Percentiles rank a stretch among this genome's conserved stretches.
Conservation (phyloP, 2,797 vertebrate genomes). For the Poeciliopsis presidionis region DNA sequence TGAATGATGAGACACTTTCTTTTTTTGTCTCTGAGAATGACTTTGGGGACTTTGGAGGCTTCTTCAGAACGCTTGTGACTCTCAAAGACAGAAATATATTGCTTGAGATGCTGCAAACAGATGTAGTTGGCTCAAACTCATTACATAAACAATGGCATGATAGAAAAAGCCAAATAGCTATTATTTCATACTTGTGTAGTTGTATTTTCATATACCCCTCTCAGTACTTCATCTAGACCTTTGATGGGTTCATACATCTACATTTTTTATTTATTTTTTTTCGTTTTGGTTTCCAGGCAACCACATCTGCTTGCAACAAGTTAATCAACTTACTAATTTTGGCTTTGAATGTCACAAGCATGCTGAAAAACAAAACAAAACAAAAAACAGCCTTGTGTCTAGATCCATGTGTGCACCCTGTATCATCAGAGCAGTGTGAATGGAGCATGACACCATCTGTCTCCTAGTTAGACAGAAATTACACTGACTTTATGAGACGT, state of each 20-base stretch:
- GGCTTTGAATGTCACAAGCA: conserved; percentile 12
- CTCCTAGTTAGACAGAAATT: conserved; percentile 74
- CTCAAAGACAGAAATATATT: conserved; percentile 35
- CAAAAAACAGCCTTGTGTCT: conserved; percentile 8
- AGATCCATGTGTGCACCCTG: conserved; percentile 30
- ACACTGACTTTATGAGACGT: conserved; percentile 74
- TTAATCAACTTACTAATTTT: conserved; percentile 16
- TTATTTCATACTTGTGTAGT: neutral
- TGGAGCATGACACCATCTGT: conserved; percentile 73
- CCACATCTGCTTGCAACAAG: conserved; percentile 8
- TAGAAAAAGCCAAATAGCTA: neutral
- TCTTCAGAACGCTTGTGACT: conserved; percentile 31
- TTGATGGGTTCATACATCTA: conserved; percentile 2
- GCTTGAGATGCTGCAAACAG: conserved; percentile 13
- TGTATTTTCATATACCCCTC: neutral
- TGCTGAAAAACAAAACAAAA: neutral
- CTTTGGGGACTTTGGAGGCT: conserved; percentile 28
- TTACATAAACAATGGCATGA: neutral
- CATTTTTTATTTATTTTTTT: neutral
- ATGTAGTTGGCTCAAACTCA: neutral
- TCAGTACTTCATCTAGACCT: neutral
- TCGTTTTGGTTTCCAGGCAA: neutral
- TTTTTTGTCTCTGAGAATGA: conserved; percentile 4
- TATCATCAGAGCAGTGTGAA: conserved; percentile 66
- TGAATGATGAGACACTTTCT: conserved; percentile 11